These are phyloP conservation scores for Blastobasis adustella DNA, from an alignment of 2,888 invertebrate genomes.

Conservation along the genomic window DNA sequence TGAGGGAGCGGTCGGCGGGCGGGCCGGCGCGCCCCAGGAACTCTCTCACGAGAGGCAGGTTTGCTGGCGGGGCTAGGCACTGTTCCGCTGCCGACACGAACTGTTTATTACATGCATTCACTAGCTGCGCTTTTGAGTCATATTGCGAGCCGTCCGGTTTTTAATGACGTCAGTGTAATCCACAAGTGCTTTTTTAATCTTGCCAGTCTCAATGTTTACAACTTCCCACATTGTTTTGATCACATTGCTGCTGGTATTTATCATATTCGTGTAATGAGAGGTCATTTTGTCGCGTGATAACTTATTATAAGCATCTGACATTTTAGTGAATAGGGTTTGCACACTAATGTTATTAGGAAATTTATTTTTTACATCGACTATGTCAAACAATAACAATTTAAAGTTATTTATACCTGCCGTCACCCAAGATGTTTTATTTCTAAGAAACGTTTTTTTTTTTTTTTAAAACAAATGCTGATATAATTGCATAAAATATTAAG, in stretches of 20 bases:
- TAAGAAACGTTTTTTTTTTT: neutral
- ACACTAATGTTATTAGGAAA: neutral
- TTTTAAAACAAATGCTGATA: neutral
- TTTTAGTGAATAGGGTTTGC: neutral
- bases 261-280: neutral
- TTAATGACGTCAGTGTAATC: conserved; percentile 2
- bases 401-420: neutral
- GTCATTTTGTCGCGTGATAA: neutral
- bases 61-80: conserved; percentile 1
- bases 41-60: neutral
- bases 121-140: neutral
- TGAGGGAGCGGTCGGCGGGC: neutral
- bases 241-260: neutral
- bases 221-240: conserved; percentile 1
- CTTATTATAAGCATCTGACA: neutral
- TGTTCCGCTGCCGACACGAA: neutral
- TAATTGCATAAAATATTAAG: neutral
- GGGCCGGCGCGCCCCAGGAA: neutral
- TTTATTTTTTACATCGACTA: neutral
- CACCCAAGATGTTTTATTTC: neutral
- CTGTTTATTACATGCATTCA: neutral
- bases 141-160: neutral
- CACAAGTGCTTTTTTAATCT: neutral
- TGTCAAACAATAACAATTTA: neutral
- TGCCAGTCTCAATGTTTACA: neutral